Evolutionary conservation across 2,797 vertebrate genomes (phyloP), one percentile per base, ranked within the genome.

Genomic region (Cynopterus sphinx): DNA sequence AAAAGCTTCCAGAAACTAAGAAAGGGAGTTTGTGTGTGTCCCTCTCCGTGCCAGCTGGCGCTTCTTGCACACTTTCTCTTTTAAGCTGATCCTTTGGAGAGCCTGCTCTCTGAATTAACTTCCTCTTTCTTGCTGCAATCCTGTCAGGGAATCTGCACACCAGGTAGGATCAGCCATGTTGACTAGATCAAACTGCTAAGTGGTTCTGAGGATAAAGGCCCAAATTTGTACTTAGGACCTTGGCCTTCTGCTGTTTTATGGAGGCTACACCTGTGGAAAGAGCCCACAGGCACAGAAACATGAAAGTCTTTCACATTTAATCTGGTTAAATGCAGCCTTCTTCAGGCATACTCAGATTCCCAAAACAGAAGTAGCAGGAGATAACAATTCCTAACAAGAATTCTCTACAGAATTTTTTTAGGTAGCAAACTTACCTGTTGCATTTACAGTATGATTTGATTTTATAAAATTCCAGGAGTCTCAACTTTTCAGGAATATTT

Each of bases 61-160:
- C 63, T 46, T 68, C 43, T 73, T 43, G 11, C 15, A 0, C 17
- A 22, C 74, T 94, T 91, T 90, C 65, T 90, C n/a, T 91, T 81
- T 91, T 41, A 83, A 43, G 43, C 31, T 78, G 75, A 87, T 65
- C 67, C 77, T 88, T 84, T 78, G 79, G 74, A 92, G 79, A 79
- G 53, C 41, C 77, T 74, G 1, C 77, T 55, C n/a, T 88, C 79
- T 84, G 68, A 82, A 67, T 63, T 33, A 31, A n/a, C 77, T 90
- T 95, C 41, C 89, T 91, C 59, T 57, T 93, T 24, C 84, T 90
- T 67, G 86, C 82, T 22, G 10, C 22, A 41, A n/a, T 91, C 43
- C 57, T 28, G 49, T 43, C 70, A 89, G 74, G 39, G 24, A 21
- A 21, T 53, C 49, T 31, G 17, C 41, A 51, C 36, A 43, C 51